Conservation (phyloP, 1,140 invertebrate species). For the Zaprionus tsacasi region DNA sequence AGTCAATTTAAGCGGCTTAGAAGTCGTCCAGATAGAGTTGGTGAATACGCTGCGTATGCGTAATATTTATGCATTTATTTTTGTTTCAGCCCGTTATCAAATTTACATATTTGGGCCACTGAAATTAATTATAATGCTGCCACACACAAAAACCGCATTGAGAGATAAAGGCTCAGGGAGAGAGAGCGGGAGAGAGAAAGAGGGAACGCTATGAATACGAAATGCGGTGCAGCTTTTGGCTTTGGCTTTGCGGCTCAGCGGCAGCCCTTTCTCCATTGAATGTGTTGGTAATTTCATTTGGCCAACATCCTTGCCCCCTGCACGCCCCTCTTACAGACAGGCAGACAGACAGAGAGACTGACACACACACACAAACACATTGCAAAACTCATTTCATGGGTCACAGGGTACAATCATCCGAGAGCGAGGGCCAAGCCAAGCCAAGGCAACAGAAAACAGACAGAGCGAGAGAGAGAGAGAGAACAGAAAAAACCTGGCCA, state of each 20-base stretch:
- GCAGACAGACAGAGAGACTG: neutral
- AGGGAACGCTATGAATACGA: conserved; percentile 69
- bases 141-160: conserved; percentile 36
- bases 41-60: conserved; percentile 62
- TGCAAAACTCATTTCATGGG: conserved; percentile 82
- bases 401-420: conserved; percentile 73
- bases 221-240: conserved; percentile 73
- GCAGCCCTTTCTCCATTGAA: conserved; percentile 49
- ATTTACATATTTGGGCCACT: conserved; percentile 76
- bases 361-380: conserved; percentile 58
- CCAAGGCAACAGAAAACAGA: conserved; percentile 30
- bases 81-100: conserved; percentile 67
- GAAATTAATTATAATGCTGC: conserved; percentile 77
- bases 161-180: conserved; percentile 13
- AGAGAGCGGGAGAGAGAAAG: conserved; percentile 15
- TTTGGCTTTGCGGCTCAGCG: conserved; percentile 69
- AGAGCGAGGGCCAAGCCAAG: conserved; percentile 27
- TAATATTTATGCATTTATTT: conserved; percentile 69
- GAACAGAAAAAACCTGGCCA: conserved; percentile 61
- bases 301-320: conserved; percentile 17
- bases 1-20: conserved; percentile 78
- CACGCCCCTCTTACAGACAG: neutral
- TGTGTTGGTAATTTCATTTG: conserved; percentile 66
- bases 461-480: neutral
- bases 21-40: conserved; percentile 36